Evolutionary conservation across 2,113 vertebrate genomes (phyloP).

Genomic region (Eublepharis macularius): DNA sequence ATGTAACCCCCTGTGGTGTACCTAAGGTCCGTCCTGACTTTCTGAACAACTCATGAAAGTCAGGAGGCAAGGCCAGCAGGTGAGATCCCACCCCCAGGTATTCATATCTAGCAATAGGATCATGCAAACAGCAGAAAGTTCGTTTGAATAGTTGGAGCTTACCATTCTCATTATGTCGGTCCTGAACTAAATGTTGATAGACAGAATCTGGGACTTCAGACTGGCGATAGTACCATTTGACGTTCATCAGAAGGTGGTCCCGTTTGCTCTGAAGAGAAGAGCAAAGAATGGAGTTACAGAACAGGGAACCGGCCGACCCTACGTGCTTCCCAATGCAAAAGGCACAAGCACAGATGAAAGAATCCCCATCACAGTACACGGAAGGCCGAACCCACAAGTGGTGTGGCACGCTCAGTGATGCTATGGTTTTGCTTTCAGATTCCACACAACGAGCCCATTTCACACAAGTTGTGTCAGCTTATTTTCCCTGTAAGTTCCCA

Average conservation of each 20-base stretch:
- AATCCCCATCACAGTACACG: not conserved
- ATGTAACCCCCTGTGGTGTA: too few species aligned
- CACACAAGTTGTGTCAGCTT: too few species aligned
- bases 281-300: constrained; percentile 56
- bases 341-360: not conserved
- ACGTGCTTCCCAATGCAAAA: not conserved
- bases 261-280: constrained; percentile 92
- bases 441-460: too few species aligned
- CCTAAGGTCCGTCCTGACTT: too few species aligned
- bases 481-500: too few species aligned
- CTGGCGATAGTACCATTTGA: constrained; percentile 99
- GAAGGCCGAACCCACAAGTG: not conserved
- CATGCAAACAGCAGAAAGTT: too few species aligned
- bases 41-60: too few species aligned
- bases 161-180: constrained; percentile 99
- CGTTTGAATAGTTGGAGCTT: constrained; percentile 45
- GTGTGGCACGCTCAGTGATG: too few species aligned
- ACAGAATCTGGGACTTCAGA: constrained; percentile 99
- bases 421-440: not conserved
- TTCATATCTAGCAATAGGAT: too few species aligned
- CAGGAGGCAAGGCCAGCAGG: too few species aligned
- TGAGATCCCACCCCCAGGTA: too few species aligned
- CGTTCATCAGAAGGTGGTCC: constrained; percentile 99
- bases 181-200: constrained; percentile 99
- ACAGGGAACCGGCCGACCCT: constrained; percentile 16